These are phyloP conservation scores for Ptychochromis oligacanthus DNA, from an alignment of 2,113 vertebrate genomes.

Conservation along the genomic window DNA sequence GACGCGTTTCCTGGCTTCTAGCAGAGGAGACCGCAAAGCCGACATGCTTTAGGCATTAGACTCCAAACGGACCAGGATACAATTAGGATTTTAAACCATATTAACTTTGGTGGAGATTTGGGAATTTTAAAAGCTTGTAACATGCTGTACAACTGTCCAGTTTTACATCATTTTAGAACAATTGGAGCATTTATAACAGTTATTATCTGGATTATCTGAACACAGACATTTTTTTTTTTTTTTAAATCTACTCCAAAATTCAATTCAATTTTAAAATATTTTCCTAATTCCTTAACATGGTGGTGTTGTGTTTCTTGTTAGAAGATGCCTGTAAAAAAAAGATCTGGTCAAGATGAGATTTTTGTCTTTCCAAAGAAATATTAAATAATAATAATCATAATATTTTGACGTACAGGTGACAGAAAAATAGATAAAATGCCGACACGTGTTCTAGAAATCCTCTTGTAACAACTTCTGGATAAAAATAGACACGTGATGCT, in stretches of 20 bases:
- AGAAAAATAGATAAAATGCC: not conserved
- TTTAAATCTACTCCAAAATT: not conserved
- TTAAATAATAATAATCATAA: not conserved
- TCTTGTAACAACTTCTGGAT: not conserved
- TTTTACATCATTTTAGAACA: not conserved
- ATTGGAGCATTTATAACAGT: not conserved
- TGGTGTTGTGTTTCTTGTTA: not conserved
- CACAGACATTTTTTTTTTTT: not conserved
- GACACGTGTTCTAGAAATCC: not conserved
- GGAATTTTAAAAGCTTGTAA: not conserved
- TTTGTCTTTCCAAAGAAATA: not conserved
- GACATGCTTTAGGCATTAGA: constrained; percentile 55
- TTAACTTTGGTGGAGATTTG: not conserved
- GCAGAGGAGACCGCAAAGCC: constrained; percentile 56
- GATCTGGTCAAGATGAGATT: not conserved
- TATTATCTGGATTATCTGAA: not conserved
- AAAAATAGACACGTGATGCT: not conserved
- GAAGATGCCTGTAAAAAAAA: not conserved
- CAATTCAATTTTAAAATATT: not conserved
- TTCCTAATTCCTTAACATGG: not conserved
- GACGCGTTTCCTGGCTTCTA: constrained; percentile 97
- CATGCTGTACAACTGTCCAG: no score
- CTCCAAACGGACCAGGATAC: constrained; percentile 30
- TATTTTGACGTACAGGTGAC: not conserved
- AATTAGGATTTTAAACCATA: constrained; percentile 25